Conservation (phyloP, 2,113 vertebrate species). For the Pitta sordida region DNA sequence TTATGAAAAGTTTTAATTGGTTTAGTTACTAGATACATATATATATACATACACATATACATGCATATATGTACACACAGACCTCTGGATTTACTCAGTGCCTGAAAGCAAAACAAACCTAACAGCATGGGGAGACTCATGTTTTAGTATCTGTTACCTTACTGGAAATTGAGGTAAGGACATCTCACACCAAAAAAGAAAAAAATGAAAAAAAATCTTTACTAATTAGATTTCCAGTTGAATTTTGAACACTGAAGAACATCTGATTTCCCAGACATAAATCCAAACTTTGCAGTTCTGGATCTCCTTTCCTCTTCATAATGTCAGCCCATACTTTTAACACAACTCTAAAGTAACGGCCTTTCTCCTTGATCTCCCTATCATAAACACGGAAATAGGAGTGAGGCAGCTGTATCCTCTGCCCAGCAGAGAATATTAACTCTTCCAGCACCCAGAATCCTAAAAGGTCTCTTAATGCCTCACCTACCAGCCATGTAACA, state of each 20-base stretch:
- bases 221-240: neutral
- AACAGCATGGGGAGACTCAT: neutral
- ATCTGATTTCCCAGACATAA: neutral
- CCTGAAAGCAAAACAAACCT: neutral
- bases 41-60: neutral
- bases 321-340: neutral
- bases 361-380: neutral
- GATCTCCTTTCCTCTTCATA: neutral
- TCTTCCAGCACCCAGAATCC: neutral
- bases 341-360: neutral
- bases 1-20: neutral
- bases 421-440: neutral
- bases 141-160: neutral
- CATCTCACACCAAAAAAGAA: neutral
- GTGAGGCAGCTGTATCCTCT: neutral
- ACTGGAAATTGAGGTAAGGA: neutral
- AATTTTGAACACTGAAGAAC: neutral
- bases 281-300: neutral
- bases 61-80: neutral
- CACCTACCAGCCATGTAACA: fast-evolving
- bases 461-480: neutral
- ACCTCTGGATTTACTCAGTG: neutral
- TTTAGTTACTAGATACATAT: neutral
- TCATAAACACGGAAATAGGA: neutral
- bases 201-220: neutral